phyloP scores from a whole-genome alignment of 2,113 vertebrate genomes.

The Oxyruncus cristatus region DNA sequence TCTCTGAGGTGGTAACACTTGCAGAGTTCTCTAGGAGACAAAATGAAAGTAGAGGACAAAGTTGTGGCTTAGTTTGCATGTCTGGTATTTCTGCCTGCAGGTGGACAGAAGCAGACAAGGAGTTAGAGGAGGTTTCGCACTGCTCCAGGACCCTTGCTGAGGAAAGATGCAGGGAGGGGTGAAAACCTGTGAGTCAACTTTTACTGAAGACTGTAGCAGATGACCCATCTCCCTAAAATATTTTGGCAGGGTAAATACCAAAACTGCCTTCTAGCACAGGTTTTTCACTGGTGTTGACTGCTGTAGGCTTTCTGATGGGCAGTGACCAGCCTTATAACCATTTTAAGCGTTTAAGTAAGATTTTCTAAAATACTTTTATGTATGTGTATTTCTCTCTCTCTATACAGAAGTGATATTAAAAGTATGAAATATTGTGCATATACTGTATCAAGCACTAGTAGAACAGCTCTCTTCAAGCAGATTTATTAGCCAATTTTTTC shows the following conservation, averaged over 20 bases:
- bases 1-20: neutral
- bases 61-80: neutral
- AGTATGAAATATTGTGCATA: neutral
- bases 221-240: neutral
- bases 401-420: neutral
- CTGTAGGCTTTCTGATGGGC: neutral
- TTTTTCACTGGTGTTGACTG: neutral
- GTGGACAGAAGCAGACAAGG: neutral
- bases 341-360: neutral
- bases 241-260: neutral
- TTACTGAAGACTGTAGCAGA: neutral
- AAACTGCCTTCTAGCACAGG: neutral
- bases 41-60: neutral
- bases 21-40: neutral
- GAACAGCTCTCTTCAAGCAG: neutral
- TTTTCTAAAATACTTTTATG: neutral
- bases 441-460: neutral
- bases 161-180: neutral
- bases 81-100: neutral
- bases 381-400: neutral
- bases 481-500: neutral
- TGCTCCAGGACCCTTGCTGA: neutral
- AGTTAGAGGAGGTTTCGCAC: neutral
- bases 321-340: neutral
- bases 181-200: neutral